These are phyloP conservation scores for Orchesellides sinensis DNA, from an alignment of 2,888 invertebrate species.

Conservation along the genomic window DNA sequence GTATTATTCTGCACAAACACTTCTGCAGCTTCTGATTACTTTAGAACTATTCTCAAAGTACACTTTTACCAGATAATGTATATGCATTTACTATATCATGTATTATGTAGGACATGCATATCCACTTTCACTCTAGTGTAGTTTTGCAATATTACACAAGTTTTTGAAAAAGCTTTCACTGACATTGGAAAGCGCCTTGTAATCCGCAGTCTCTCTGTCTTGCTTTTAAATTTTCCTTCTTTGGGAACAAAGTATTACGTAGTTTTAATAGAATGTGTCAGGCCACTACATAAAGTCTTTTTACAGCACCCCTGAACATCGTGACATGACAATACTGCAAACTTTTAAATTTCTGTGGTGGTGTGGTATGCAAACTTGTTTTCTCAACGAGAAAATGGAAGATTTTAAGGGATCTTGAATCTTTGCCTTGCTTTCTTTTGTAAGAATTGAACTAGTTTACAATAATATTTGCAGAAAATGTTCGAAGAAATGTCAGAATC, in stretches of 20 bases:
- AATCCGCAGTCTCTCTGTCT: neutral
- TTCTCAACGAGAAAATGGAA: too few relatives aligned
- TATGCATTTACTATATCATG: neutral
- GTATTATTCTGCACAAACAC: slow-evolving; percentile 46
- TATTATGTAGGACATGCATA: neutral
- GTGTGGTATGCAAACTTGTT: too few relatives aligned
- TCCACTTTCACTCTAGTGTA: neutral
- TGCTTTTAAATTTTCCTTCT: neutral
- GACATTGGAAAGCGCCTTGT: neutral
- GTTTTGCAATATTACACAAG: neutral
- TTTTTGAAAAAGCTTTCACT: neutral
- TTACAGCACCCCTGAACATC: slow-evolving; percentile 27
- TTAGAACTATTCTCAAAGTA: neutral
- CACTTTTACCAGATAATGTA: neutral
- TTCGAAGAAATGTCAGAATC: too few relatives aligned
- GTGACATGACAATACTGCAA: neutral
- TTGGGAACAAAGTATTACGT: slow-evolving; percentile 44
- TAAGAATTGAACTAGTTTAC: too few relatives aligned
- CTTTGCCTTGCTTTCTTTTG: too few relatives aligned
- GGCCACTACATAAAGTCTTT: slow-evolving; percentile 40
- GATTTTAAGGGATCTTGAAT: too few relatives aligned
- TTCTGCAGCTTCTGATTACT: neutral
- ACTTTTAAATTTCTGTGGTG: neutral
- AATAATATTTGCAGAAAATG: too few relatives aligned
- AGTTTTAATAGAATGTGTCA: slow-evolving; percentile 51